Conservation (phyloP, 2,888 invertebrate species). For the Iphiclides podalirius region DNA sequence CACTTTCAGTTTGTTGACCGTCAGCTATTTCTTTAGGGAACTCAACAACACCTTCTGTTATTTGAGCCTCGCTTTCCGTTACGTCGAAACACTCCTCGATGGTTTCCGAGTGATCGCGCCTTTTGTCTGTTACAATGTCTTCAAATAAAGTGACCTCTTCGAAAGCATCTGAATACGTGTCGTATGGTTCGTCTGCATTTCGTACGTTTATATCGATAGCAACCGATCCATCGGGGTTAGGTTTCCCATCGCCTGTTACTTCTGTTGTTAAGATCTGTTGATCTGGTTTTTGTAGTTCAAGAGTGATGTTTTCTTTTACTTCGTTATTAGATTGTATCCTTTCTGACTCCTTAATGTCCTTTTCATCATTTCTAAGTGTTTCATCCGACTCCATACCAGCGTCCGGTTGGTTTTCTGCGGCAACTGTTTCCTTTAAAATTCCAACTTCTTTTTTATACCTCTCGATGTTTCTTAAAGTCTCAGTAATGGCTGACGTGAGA, state of each 20-base stretch:
- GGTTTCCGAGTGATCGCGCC: neutral
- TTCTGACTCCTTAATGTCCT: neutral
- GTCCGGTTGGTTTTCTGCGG: neutral
- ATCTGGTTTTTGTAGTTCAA: neutral
- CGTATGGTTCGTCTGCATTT: neutral
- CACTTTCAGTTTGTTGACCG: neutral
- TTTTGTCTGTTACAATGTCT: neutral
- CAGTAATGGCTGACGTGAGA: constrained; percentile 65
- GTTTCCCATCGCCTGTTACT: too few species aligned
- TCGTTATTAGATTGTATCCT: neutral
- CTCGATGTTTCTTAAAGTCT: constrained; percentile 68
- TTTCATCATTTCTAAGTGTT: neutral
- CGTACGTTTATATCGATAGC: neutral
- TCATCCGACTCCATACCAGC: constrained; percentile 8
- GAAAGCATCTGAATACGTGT: neutral
- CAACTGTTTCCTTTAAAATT: constrained; percentile 30
- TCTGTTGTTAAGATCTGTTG: neutral
- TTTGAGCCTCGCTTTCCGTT: neutral
- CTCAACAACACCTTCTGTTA: neutral
- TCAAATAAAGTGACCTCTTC: neutral
- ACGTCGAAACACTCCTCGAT: neutral
- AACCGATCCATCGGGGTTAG: neutral
- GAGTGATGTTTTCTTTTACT: neutral
- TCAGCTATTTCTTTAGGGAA: neutral
- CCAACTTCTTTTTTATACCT: constrained; percentile 69